phyloP scores from a whole-genome alignment of 2,113 vertebrate genomes.

The Bambusicola thoracicus region DNA sequence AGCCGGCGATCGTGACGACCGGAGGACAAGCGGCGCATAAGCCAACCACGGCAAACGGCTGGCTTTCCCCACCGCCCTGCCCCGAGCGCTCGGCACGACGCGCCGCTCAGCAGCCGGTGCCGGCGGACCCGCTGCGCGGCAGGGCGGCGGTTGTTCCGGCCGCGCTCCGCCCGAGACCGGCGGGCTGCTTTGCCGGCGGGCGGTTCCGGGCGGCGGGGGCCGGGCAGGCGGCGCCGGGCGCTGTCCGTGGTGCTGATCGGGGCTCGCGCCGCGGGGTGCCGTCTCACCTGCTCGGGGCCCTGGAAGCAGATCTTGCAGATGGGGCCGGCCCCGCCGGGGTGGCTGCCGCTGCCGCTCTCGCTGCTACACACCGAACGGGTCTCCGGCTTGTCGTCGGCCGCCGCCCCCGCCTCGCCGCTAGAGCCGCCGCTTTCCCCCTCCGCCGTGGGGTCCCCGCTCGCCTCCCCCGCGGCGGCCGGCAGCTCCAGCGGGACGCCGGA shows the following conservation, averaged over 20 bases:
- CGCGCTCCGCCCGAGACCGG: no score
- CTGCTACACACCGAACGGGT: constrained; percentile 77
- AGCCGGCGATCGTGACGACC: background rate
- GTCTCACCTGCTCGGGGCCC: constrained; percentile 89
- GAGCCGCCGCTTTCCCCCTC: constrained; percentile 5
- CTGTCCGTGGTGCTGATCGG: constrained; percentile 77
- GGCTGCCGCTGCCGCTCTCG: constrained; percentile 86
- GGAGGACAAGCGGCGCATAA: accelerated
- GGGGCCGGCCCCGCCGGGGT: constrained; percentile 83
- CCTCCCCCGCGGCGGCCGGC: background rate
- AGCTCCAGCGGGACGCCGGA: background rate
- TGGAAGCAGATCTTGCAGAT: constrained; percentile 96
- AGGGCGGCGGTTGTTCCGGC: no score
- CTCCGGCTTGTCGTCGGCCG: constrained; percentile 48
- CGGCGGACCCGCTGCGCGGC: background rate
- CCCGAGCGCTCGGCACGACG: accelerated
- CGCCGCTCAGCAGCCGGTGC: background rate
- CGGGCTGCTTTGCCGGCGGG: no score
- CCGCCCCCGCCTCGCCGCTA: background rate
- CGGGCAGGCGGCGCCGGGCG: background rate
- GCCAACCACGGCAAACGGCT: background rate
- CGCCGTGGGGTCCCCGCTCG: constrained; percentile 5
- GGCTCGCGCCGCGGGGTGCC: background rate
- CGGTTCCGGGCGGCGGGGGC: no score
- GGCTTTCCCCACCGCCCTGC: background rate